A percentile compares a stretch with the other conserved stretches of the same genome.
Conservation (phyloP, 2,113 vertebrate genomes). For the Excalfactoria chinensis region DNA sequence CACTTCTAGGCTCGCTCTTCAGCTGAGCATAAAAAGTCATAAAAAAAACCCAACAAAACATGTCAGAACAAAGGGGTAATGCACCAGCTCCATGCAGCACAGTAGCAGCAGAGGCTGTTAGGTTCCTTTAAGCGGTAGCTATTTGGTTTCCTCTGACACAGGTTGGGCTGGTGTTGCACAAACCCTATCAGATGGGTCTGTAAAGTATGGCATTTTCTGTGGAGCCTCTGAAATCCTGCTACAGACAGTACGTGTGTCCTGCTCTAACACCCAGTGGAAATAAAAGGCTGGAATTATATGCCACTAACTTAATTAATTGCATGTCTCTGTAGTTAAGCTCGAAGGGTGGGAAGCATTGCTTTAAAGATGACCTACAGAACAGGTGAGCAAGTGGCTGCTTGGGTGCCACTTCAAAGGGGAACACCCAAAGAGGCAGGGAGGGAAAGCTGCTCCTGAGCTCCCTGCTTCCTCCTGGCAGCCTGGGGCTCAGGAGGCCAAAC, state of each 20-base stretch:
- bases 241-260: neutral
- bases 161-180: neutral
- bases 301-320: slow-evolving; percentile 34
- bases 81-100: neutral
- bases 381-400: slow-evolving; percentile 13
- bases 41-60: neutral
- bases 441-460: slow-evolving; percentile 46
- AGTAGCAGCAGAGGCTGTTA: neutral
- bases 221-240: slow-evolving; percentile 19
- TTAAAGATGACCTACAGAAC: slow-evolving; percentile 9
- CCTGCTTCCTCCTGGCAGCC: slow-evolving; percentile 20
- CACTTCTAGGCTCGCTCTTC: neutral
- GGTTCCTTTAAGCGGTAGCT: neutral
- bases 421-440: slow-evolving; percentile 1
- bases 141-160: neutral
- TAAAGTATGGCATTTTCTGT: slow-evolving; percentile 18
- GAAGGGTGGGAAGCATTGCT: slow-evolving; percentile 4
- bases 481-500: neutral
- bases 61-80: neutral
- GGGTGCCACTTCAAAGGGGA: slow-evolving; percentile 46
- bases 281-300: slow-evolving; percentile 36
- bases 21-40: neutral
- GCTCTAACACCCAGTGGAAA: slow-evolving; percentile 7
- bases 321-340: slow-evolving; percentile 14
- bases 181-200: neutral